A percentile compares a stretch with the other conserved stretches of the same genome.
Conservation (phyloP, 2,113 vertebrate species). For the Mesoclemmys tuberculata region DNA sequence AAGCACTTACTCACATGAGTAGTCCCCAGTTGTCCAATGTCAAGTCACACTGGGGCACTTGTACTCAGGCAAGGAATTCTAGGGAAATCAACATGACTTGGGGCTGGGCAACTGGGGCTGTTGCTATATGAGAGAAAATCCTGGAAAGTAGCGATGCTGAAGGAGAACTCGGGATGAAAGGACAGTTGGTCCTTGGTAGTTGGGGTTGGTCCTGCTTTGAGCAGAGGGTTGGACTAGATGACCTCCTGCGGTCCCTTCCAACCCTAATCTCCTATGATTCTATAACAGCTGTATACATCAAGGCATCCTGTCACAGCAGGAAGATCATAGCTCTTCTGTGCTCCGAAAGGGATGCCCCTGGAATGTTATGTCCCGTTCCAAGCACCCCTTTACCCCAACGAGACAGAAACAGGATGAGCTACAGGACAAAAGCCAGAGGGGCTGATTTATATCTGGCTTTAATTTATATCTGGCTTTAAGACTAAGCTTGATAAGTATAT, state of each 20-base stretch:
- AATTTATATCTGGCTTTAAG: too few species aligned
- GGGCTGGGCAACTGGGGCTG: background rate
- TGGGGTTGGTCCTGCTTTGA: too few species aligned
- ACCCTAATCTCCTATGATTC: too few species aligned
- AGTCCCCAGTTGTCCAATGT: background rate
- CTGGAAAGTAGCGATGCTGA: background rate
- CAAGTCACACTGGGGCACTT: background rate
- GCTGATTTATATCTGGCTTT: too few species aligned
- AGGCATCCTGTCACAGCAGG: background rate
- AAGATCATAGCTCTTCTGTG: background rate
- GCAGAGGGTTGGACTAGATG: too few species aligned
- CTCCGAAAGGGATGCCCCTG: background rate
- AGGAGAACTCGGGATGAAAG: background rate
- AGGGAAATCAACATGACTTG: background rate
- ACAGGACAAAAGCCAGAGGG: background rate
- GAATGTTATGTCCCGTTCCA: background rate
- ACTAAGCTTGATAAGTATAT: too few species aligned
- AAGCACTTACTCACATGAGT: background rate
- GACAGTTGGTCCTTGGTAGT: too few species aligned
- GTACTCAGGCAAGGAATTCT: background rate
- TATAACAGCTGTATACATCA: background rate
- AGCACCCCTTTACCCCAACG: background rate
- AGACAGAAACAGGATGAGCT: background rate
- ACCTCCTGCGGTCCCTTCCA: too few species aligned
- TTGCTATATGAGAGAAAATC: background rate